Base-by-base conservation (phyloP, 2,797 vertebrate species). In the Lepilemur ruficaudatus region DNA sequence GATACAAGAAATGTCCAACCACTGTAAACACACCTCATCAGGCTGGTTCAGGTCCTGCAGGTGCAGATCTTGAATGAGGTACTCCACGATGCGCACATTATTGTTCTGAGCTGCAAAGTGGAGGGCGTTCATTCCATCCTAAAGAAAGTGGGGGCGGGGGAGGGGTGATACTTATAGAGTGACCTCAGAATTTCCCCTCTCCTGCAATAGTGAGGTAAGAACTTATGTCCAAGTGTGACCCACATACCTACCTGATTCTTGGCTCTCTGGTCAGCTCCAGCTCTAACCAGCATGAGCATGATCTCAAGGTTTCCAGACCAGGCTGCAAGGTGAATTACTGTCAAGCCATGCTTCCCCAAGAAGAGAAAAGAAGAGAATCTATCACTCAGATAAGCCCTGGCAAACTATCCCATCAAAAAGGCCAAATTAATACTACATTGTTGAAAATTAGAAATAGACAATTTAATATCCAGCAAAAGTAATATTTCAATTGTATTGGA, bases 61-160 rank as follows among this genome's bases (percentile, higher is more conserved):
- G 95, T 99, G 99, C 90, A 99, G 98, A 94, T 99, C 99, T 97
- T 99, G 98, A n/a, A 99, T 94, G 61, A 99, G 99, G 98, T 99
- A 99, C 76, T 99, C 98, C n/a, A 99, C 38, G 25, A 99, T 99
- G 50, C 6, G 98, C 63, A 99, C 98, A 50, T 98, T 99, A 98
- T 99, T 99, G 97, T 99, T 99, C 98, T 99, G 98, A 78, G 99
- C 99, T 87, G 99, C 99, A 18, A 99, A 99, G 97, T 99, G 99
- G 93, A 99, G 96, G 67, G 99, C 99, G 28, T 99, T 99, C 98
- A 99, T 98, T 97, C 99, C 99, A 73, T 99, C 99, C 99, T 99
- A 96, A 96, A 95, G 79, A 87, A 32, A 98, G 52, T 3, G 97
- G 92, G 79, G 15, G 2, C 0, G 28, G 3, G 18, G 57, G 95